phyloP scores from a whole-genome alignment of 2,888 invertebrate species.

The Xestia xanthographa region DNA sequence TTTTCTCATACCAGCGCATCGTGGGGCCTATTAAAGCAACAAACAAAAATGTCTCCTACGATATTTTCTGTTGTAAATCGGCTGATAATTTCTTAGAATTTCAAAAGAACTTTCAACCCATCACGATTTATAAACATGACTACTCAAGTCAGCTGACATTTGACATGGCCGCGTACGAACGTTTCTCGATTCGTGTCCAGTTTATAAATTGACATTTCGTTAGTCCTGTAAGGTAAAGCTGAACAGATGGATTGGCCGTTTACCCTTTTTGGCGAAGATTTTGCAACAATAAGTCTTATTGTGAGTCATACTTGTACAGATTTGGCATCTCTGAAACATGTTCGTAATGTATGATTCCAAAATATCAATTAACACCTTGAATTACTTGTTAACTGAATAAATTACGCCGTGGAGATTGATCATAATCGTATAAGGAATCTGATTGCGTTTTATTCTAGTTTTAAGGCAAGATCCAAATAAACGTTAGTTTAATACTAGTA shows the following conservation, averaged over 20 bases:
- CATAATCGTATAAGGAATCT: slow-evolving; percentile 9
- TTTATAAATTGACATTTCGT: slow-evolving; percentile 72
- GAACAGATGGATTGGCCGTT: slow-evolving; percentile 52
- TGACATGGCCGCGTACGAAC: slow-evolving; percentile 54
- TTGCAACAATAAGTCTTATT: slow-evolving; percentile 55
- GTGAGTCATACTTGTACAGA: slow-evolving; percentile 30
- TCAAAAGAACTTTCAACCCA: slow-evolving; percentile 52
- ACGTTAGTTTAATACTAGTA: not conserved
- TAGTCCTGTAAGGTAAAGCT: slow-evolving; percentile 69
- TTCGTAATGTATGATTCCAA: slow-evolving; percentile 6
- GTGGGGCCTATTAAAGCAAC: slow-evolving; percentile 20
- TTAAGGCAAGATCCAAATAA: not conserved
- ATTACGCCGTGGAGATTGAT: slow-evolving; percentile 10
- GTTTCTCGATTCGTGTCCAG: slow-evolving; percentile 61
- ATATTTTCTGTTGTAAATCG: slow-evolving; percentile 26
- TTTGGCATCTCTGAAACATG: slow-evolving; percentile 21
- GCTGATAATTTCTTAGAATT: slow-evolving; percentile 33
- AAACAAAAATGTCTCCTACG: slow-evolving; percentile 11
- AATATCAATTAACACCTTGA: slow-evolving; percentile 21
- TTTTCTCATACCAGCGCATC: slow-evolving; percentile 14
- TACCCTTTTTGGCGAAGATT: slow-evolving; percentile 56
- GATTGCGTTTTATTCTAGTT: slow-evolving; percentile 17
- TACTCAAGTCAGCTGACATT: slow-evolving; percentile 58
- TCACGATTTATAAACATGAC: slow-evolving; percentile 48
- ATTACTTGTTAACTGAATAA: slow-evolving; percentile 11